A percentile compares a stretch with the other conserved stretches of the same genome.
Evolutionary conservation across 2,113 vertebrate genomes (phyloP).

Genomic region (Microcebus murinus): DNA sequence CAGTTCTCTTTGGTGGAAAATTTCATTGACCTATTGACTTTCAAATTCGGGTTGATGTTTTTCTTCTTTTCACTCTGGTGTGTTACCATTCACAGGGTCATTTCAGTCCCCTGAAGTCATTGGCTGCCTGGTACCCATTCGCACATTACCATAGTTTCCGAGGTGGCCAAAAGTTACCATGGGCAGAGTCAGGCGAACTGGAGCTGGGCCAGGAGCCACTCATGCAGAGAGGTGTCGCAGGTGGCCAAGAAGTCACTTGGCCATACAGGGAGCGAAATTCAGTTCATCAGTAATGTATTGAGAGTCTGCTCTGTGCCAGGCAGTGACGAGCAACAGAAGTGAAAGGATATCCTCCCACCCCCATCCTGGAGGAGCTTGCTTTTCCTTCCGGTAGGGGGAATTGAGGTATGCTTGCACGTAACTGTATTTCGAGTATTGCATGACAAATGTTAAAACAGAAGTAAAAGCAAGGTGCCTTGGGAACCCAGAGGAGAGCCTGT

Average conservation of each 20-base stretch:
- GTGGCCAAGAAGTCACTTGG: no score
- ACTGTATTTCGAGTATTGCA: background rate
- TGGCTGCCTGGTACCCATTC: background rate
- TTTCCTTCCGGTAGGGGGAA: background rate
- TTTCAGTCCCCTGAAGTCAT: background rate
- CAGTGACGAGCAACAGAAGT: background rate
- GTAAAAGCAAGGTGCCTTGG: background rate
- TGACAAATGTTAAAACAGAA: background rate
- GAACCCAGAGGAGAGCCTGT: background rate
- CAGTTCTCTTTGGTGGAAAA: background rate
- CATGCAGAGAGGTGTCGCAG: accelerated
- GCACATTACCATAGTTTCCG: background rate
- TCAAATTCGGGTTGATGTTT: background rate
- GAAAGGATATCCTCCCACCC: background rate
- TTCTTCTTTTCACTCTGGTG: background rate
- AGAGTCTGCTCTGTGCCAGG: background rate
- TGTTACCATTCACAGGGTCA: background rate
- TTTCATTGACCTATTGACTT: background rate
- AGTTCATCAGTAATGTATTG: background rate
- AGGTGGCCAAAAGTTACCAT: background rate
- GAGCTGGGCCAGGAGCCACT: background rate
- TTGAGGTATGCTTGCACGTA: background rate
- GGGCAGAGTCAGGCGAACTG: background rate
- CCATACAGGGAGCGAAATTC: background rate
- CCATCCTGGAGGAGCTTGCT: background rate